phyloP scores from a whole-genome alignment of 2,113 vertebrate genomes.

The Fregata magnificens region DNA sequence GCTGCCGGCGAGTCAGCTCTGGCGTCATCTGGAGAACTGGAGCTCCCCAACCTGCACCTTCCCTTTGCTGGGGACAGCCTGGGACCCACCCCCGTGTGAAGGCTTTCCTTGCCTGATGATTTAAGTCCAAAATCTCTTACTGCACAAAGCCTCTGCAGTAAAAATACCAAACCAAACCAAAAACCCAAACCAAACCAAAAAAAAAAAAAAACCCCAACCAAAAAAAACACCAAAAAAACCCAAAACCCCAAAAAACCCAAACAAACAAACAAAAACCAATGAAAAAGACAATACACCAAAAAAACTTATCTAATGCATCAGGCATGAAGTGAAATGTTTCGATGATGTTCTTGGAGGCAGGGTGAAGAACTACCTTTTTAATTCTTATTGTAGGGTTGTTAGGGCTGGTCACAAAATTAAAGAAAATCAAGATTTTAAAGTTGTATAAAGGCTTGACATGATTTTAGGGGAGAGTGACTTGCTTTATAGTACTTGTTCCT shows the following conservation, averaged over 20 bases:
- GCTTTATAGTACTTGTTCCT: background rate
- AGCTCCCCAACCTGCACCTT: background rate
- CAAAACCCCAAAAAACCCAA: background rate
- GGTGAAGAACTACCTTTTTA: background rate
- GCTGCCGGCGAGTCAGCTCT: background rate
- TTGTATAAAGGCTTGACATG: background rate
- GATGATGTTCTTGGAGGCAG: background rate
- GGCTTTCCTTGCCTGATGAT: background rate
- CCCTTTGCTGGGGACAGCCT: background rate
- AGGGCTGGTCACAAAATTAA: background rate
- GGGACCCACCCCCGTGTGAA: accelerated
- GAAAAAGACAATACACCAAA: background rate
- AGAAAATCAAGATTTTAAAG: background rate
- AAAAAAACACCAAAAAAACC: background rate
- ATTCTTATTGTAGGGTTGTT: background rate
- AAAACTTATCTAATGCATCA: background rate
- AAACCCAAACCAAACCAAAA: background rate
- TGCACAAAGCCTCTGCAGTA: background rate
- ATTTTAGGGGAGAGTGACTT: background rate
- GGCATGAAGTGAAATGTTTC: background rate
- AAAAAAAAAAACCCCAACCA: background rate
- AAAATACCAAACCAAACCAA: background rate
- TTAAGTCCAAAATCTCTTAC: background rate
- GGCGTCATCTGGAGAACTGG: background rate
- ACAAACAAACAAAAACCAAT: too few relatives aligned